A percentile compares a stretch with the other conserved stretches of the same genome.
Conservation (phyloP, 2,888 invertebrate genomes). For the Drosophila cognata region DNA sequence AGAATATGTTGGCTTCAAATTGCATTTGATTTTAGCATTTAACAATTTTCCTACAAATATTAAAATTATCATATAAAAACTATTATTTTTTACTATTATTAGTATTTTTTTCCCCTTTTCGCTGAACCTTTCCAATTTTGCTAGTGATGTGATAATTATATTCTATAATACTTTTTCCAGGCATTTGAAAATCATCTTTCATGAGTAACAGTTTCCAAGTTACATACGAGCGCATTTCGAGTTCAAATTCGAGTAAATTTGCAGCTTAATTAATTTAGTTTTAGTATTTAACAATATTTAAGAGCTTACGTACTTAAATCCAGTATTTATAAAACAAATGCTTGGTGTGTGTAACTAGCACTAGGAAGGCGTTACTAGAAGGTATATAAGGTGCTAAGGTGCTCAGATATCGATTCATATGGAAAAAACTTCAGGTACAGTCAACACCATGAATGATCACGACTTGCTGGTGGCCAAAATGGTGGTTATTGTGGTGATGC, state of each 20-base stretch:
- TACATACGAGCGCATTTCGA: neutral
- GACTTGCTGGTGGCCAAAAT: conserved; percentile 87
- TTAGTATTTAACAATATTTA: conserved; percentile 11
- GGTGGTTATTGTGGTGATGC: conserved; percentile 91
- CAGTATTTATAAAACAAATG: conserved; percentile 1
- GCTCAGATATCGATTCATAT: conserved; percentile 2
- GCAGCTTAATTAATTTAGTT: neutral
- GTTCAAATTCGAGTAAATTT: neutral
- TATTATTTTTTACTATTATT: too few species aligned
- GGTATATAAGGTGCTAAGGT: conserved; percentile 31
- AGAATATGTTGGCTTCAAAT: neutral
- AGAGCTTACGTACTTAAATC: conserved; percentile 25
- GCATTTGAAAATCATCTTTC: neutral
- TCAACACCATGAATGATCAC: conserved; percentile 37
- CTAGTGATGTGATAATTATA: neutral
- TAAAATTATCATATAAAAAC: neutral
- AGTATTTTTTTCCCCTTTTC: neutral
- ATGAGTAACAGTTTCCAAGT: neutral
- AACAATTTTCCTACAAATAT: neutral
- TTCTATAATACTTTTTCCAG: neutral
- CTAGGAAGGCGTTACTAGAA: neutral
- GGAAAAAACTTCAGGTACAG: neutral
- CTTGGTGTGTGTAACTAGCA: neutral
- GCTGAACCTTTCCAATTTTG: too few species aligned
- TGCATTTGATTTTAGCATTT: neutral